Evolutionary conservation across 2,113 vertebrate genomes (phyloP), one percentile per base, ranked within the genome.

Genomic region (Crocuta crocuta): DNA sequence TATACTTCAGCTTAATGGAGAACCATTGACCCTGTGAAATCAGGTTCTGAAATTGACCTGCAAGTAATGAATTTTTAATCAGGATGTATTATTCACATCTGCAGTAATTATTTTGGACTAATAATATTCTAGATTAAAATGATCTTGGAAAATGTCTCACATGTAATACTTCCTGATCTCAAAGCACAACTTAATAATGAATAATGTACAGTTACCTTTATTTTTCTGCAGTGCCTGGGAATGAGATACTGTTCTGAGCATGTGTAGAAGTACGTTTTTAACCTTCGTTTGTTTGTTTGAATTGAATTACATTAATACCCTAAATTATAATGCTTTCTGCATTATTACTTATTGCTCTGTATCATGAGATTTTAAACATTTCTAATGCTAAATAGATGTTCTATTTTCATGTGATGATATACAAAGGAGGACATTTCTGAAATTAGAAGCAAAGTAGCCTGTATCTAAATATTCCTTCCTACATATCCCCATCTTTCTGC

Each of bases 11-110:
- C 94, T 68, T 95, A 97, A 90, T 97, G 61, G 71, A 84, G 90
- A 95, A 82, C 50, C 84, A 96, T 81, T 95, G 94, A 94, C 92
- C 92, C 89, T 73, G 58, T 92, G 65, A 97, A 96, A 98, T 97
- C 92, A 97, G 95, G 74, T 97, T 96, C 87, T 97, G 87, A 92
- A 96, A 97, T 7, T 98, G 92, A 97, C 87, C 58, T 96, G 71
- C 58, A 87, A 85, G 50, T 96, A 94, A 95, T 97, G 74, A 94
- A 94, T 97, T 95, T 39, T 87, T 97, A 95, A 94, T 90, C 95
- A 90, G 79, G 74, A 95, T 94, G n/a, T 89, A 92, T 93, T 94
- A 96, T 90, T 94, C 70, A 88, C 61, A 92, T 88, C 90, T 94
- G 26, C 13, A 74, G 92, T 96, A 89, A 95, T 97, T 94, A 96